Percentiles rank a stretch among this genome's conserved stretches.
Conservation (phyloP, 2,797 vertebrate genomes). For the Falco columbarius region DNA sequence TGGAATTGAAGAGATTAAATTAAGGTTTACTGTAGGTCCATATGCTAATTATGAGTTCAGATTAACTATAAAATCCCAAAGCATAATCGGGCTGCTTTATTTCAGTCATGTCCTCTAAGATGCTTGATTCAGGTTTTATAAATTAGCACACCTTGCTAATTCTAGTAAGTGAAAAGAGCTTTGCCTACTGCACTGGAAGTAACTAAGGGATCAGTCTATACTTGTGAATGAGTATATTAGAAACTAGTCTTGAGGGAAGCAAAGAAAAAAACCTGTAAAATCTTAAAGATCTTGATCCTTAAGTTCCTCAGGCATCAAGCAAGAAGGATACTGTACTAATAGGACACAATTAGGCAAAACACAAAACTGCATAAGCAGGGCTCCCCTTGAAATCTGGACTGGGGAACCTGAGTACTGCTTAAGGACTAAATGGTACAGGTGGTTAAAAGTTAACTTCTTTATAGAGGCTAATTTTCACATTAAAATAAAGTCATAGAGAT, state of each 20-base stretch:
- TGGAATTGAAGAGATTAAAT: slow-evolving; percentile 39
- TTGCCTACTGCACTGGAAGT: neutral
- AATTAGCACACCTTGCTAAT: neutral
- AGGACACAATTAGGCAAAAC: neutral
- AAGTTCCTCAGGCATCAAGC: neutral
- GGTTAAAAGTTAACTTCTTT: neutral
- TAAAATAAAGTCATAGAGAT: neutral
- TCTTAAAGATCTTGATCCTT: neutral
- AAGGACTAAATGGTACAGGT: neutral
- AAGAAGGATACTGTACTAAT: neutral
- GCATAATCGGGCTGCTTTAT: neutral
- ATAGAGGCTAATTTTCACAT: neutral
- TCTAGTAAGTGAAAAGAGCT: neutral
- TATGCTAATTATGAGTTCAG: neutral
- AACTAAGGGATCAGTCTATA: neutral
- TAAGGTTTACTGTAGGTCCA: neutral
- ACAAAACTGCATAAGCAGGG: neutral
- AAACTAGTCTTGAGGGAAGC: neutral
- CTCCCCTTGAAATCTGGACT: neutral
- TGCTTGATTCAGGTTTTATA: neutral
- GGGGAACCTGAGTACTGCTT: neutral
- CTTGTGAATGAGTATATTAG: neutral
- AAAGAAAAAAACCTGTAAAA: neutral
- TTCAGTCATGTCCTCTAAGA: neutral
- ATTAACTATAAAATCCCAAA: slow-evolving; percentile 21